Conservation (phyloP, 2,888 invertebrate species). For the Leucozona laternaria region DNA sequence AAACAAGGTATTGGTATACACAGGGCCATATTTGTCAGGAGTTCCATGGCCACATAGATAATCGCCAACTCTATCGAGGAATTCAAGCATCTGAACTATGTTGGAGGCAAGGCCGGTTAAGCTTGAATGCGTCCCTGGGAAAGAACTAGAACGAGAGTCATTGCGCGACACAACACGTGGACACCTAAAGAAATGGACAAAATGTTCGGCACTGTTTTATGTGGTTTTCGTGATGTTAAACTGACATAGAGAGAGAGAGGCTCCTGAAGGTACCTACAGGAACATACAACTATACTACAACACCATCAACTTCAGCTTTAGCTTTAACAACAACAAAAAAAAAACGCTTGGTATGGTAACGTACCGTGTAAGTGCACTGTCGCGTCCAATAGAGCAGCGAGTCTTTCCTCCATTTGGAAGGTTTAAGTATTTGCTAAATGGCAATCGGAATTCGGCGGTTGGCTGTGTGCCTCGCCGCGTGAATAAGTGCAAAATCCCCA, state of each 20-base stretch:
- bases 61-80: too few species aligned
- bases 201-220: slow-evolving; percentile 75
- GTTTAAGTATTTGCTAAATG: slow-evolving; percentile 75
- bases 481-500: slow-evolving; percentile 55
- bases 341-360: slow-evolving; percentile 51
- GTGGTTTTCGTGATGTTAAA: slow-evolving; percentile 74
- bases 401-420: slow-evolving; percentile 60
- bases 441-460: slow-evolving; percentile 70
- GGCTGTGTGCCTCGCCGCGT: slow-evolving; percentile 31
- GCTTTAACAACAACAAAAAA: neutral
- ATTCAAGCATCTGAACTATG: neutral
- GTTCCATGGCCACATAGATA: neutral
- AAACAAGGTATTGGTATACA: neutral
- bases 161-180: slow-evolving; percentile 22
- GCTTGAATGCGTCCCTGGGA: slow-evolving; percentile 6
- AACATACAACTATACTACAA: slow-evolving; percentile 10
- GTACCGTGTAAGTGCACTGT: slow-evolving; percentile 72
- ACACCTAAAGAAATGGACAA: slow-evolving; percentile 60
- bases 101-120: neutral
- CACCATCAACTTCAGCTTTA: neutral
- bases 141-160: slow-evolving; percentile 4
- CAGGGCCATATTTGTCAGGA: slow-evolving; percentile 10
- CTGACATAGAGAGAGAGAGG: slow-evolving; percentile 38
- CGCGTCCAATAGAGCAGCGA: slow-evolving; percentile 46
- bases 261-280: neutral